phyloP scores from a whole-genome alignment of 2,888 invertebrate genomes.

The Deilephila elpenor region DNA sequence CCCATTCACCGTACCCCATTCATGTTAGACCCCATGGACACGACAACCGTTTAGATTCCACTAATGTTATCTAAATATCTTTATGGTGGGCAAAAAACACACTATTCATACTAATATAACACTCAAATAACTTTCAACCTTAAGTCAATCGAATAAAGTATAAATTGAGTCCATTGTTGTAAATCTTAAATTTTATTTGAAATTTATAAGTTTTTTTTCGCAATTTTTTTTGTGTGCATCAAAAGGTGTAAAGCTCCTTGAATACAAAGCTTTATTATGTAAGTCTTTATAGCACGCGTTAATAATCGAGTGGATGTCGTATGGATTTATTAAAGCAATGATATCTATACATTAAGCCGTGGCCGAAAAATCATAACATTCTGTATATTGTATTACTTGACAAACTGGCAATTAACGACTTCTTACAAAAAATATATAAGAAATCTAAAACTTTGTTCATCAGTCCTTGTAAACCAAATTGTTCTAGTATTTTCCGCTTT shows the following conservation, averaged over 20 bases:
- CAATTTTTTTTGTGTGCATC: constrained; percentile 60
- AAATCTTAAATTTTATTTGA: constrained; percentile 48
- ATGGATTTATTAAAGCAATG: background rate
- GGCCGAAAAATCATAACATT: background rate
- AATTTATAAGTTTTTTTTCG: constrained; percentile 67
- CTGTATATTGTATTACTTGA: background rate
- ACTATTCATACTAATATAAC: constrained; percentile 37
- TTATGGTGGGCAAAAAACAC: constrained; percentile 61
- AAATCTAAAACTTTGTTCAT: too few species aligned
- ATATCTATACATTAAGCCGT: constrained; percentile 5
- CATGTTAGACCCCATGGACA: constrained; percentile 45
- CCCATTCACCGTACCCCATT: constrained; percentile 59
- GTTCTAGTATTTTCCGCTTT: too few species aligned
- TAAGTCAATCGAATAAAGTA: background rate
- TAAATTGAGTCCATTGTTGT: background rate
- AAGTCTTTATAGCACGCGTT: constrained; percentile 74
- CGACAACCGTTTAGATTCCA: constrained; percentile 81
- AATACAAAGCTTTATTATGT: constrained; percentile 65
- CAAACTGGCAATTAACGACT: background rate
- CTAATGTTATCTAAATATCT: constrained; percentile 83
- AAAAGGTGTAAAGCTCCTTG: constrained; percentile 66
- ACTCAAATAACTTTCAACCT: constrained; percentile 31
- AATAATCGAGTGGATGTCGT: constrained; percentile 48
- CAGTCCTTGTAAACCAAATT: too few species aligned
- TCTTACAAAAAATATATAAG: background rate